A percentile compares a stretch with the other conserved stretches of the same genome.
These are phyloP conservation scores for Eupsittula cactorum DNA, from an alignment of 2,113 vertebrate species.

Conservation along the genomic window DNA sequence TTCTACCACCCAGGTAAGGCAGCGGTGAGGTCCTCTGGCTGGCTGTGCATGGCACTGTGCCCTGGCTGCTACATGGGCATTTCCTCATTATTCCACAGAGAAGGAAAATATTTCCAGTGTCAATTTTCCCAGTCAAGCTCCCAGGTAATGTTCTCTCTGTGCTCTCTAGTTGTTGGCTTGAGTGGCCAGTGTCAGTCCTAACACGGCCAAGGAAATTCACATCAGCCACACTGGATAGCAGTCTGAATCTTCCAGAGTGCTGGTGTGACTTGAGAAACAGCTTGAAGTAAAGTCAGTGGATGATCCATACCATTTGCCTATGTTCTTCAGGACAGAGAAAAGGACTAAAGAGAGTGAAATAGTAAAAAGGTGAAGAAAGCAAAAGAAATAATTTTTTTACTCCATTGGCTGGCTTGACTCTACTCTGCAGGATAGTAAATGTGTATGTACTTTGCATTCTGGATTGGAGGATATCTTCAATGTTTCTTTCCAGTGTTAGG, in stretches of 20 bases:
- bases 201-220: neutral
- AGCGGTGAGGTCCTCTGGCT: neutral
- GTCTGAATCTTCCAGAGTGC: too few species aligned
- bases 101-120: neutral
- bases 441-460: neutral
- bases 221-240: rapidly evolving
- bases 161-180: neutral
- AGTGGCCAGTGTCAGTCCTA: too few species aligned
- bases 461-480: neutral
- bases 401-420: neutral
- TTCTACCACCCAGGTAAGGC: neutral
- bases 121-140: neutral
- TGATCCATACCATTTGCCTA: neutral
- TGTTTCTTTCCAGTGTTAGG: neutral
- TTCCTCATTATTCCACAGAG: neutral
- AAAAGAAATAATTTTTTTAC: neutral
- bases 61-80: rapidly evolving
- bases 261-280: neutral
- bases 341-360: neutral
- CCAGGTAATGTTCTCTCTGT: neutral
- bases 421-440: neutral
- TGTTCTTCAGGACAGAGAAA: neutral
- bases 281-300: neutral
- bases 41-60: neutral
- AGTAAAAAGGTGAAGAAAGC: neutral